Conservation (phyloP, 2,888 invertebrate genomes). For the Luperina nickerlii region DNA sequence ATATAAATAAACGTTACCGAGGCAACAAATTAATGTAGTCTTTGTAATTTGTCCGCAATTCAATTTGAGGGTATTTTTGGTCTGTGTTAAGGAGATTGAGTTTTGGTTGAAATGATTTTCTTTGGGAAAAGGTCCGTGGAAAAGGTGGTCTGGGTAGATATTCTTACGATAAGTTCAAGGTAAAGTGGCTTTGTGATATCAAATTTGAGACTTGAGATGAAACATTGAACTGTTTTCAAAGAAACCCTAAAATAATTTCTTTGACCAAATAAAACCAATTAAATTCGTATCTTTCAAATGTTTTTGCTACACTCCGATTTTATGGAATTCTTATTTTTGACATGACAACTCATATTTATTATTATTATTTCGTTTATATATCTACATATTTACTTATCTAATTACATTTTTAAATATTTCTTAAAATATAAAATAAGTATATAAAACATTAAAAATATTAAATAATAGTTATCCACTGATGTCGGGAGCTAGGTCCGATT, state of each 20-base stretch:
- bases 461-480: too few relatives aligned
- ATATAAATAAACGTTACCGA: slow-evolving; percentile 30
- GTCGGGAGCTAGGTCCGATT: too few relatives aligned
- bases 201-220: not conserved
- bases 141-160: not conserved
- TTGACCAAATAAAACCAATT: too few relatives aligned
- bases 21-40: slow-evolving; percentile 40
- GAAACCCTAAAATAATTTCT: too few relatives aligned
- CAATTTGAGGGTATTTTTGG: not conserved
- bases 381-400: too few relatives aligned
- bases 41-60: slow-evolving; percentile 31
- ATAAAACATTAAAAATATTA: too few relatives aligned
- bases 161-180: not conserved
- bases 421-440: too few relatives aligned
- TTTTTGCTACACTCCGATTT: too few relatives aligned
- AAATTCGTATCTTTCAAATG: too few relatives aligned
- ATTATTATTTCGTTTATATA: too few relatives aligned
- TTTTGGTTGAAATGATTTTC: not conserved
- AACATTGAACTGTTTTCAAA: not conserved
- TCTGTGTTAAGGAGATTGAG: not conserved
- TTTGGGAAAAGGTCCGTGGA: not conserved
- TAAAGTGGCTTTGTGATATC: not conserved
- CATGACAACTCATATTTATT: too few relatives aligned
- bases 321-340: not conserved
- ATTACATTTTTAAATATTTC: too few relatives aligned